Conservation (phyloP, 1,140 invertebrate species). For the Sitodiplosis mosellana region DNA sequence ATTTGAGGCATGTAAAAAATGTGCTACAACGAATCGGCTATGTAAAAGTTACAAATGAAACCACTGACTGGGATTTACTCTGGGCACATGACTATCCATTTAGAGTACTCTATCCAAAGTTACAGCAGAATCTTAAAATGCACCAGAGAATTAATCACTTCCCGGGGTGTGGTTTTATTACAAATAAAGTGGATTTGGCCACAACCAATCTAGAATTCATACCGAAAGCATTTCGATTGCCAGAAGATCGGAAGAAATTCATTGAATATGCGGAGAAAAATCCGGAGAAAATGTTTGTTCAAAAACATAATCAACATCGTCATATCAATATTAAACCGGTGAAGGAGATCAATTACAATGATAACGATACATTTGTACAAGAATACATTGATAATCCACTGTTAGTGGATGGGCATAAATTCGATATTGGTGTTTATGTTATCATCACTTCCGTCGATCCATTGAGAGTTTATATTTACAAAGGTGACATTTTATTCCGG, state of each 20-base stretch:
- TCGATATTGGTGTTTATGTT: slow-evolving; percentile 93
- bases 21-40: slow-evolving; percentile 58
- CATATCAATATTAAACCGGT: slow-evolving; percentile 63
- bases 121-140: slow-evolving; percentile 40
- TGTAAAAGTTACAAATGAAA: slow-evolving; percentile 29
- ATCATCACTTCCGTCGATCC: slow-evolving; percentile 83
- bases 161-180: slow-evolving; percentile 85
- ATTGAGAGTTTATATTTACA: slow-evolving; percentile 72
- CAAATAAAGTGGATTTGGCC: slow-evolving; percentile 84
- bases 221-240: slow-evolving; percentile 76
- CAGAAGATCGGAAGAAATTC: slow-evolving; percentile 52
- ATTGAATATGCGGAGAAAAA: slow-evolving; percentile 46
- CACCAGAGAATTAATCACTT: slow-evolving; percentile 86
- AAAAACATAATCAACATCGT: slow-evolving; percentile 84
- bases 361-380: slow-evolving; percentile 70
- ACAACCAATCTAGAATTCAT: slow-evolving; percentile 56
- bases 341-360: slow-evolving; percentile 50
- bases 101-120: slow-evolving; percentile 31
- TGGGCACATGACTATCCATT: slow-evolving; percentile 94
- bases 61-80: slow-evolving; percentile 60
- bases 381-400: slow-evolving; percentile 72
- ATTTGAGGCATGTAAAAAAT: slow-evolving; percentile 55
- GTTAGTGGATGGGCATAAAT: slow-evolving; percentile 73
- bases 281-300: slow-evolving; percentile 61
- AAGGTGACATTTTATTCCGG: slow-evolving; percentile 72